Evolutionary conservation across 2,113 vertebrate genomes (phyloP).

Genomic region (Poeciliopsis turrubarensis): DNA sequence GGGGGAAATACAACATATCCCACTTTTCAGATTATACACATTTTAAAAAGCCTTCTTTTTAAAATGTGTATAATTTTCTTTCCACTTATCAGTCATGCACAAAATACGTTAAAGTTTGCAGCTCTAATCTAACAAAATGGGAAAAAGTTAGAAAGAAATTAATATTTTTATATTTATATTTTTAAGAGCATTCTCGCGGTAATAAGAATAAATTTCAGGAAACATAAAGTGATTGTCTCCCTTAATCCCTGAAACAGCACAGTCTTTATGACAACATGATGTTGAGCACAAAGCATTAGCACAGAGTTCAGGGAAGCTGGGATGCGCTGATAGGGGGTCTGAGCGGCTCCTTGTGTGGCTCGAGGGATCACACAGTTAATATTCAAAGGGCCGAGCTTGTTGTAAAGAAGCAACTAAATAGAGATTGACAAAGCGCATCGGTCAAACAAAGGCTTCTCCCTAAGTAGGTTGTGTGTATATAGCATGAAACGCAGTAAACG

Average conservation of each 20-base stretch:
- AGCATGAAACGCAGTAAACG: slow-evolving; percentile 60
- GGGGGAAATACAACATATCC: no score
- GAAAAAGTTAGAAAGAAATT: no score
- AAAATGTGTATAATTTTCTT: no score
- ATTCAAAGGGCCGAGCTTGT: slow-evolving; percentile 77
- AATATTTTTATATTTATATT: no score
- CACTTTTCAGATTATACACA: no score
- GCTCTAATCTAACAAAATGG: no score
- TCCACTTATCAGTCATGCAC: no score
- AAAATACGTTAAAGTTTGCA: no score
- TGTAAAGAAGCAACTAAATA: slow-evolving; percentile 78
- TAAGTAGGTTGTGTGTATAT: slow-evolving; percentile 79
- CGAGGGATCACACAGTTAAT: slow-evolving; percentile 82
- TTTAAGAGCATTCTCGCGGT: neutral
- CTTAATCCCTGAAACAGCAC: slow-evolving; percentile 38
- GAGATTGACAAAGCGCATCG: slow-evolving; percentile 78
- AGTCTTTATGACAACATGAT: slow-evolving; percentile 53
- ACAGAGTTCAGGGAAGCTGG: slow-evolving; percentile 47
- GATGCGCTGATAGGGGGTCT: slow-evolving; percentile 50
- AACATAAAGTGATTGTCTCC: slow-evolving; percentile 44
- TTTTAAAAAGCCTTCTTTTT: no score
- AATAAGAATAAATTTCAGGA: slow-evolving; percentile 30
- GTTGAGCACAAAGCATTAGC: slow-evolving; percentile 56
- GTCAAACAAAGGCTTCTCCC: slow-evolving; percentile 71
- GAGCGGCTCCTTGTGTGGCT: slow-evolving; percentile 79